Evolutionary conservation across 2,797 vertebrate genomes (phyloP), one percentile per base, ranked within the genome.

Genomic region (Crenichthys baileyi): DNA sequence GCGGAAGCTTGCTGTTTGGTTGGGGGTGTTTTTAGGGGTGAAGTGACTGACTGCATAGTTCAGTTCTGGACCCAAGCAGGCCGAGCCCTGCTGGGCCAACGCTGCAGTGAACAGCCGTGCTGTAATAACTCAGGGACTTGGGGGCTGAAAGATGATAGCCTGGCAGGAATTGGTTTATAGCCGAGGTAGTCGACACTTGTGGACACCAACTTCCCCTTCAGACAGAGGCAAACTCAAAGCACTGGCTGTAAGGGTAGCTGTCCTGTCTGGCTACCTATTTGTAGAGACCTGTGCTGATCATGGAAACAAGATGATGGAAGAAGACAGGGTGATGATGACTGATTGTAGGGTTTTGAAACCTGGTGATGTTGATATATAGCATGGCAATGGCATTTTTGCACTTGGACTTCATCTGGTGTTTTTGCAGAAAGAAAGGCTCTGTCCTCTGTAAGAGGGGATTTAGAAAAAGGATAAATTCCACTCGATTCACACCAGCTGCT

Each of bases 101-200:
- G 26, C 75, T 79, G 88, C 83, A 85, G 80, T 87, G 86, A 94
- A 93, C 89, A 90, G 85, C 90, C 81, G 79, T 81, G 61, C 92
- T 91, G 83, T 89, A 89, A 77, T 95, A 95, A 95, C 88, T 95
- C 95, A 93, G 87, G 89, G 89, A 83, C 81, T 56, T 78, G 83
- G 87, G 63, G 90, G 86, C 91, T 93, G 95, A 94, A 96, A 96
- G 88, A 79, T 1, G 91, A 95, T 93, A 95, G 90, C 93, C 90
- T 92, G 91, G 87, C 90, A 94, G 87, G 76, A 93, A 77, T 95
- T 89, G 75, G 90, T 94, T 95, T 94, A 91, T 95, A 93, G 93
- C 88, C 91, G 89, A 85, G 78, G 81, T 84, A 55, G 87, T 75
- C 76, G 22, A 89, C 91, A 88, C 90, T 93, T 80, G 86, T 90